These are phyloP conservation scores for Hyperoplus lanceolatus DNA, from an alignment of 2,797 vertebrate genomes.

Conservation along the genomic window DNA sequence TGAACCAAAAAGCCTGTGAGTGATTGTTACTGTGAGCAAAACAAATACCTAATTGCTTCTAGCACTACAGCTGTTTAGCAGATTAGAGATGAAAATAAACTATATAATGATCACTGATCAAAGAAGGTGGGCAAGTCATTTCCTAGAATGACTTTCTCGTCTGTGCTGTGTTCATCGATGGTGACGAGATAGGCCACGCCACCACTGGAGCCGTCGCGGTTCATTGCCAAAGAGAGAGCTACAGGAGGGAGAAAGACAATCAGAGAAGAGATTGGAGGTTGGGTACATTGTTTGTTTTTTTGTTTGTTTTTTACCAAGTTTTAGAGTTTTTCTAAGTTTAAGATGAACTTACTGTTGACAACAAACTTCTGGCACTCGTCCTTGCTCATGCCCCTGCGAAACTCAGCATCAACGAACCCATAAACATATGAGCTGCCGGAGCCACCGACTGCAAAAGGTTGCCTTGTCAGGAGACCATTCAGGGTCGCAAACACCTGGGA, in stretches of 20 bases:
- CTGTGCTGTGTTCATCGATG: conserved; percentile 84
- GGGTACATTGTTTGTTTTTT: no score
- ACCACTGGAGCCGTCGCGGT: conserved; percentile 90
- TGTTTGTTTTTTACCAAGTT: no score
- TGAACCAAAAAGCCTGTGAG: neutral
- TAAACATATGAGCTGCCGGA: conserved; percentile 91
- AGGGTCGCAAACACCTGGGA: conserved; percentile 89
- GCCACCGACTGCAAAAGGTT: conserved; percentile 89
- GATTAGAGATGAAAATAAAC: neutral
- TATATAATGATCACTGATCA: conserved; percentile 78
- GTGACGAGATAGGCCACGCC: conserved; percentile 90
- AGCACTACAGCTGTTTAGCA: neutral
- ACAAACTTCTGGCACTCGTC: conserved; percentile 87
- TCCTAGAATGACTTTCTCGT: conserved; percentile 87
- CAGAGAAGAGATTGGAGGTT: neutral
- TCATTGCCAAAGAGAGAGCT: conserved; percentile 92
- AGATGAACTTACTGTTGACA: conserved; percentile 82
- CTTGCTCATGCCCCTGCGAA: conserved; percentile 83
- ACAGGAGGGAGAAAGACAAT: conserved; percentile 11
- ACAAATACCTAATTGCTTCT: accelerated
- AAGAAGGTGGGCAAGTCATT: conserved; percentile 89
- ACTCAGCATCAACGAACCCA: conserved; percentile 90
- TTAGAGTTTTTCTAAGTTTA: no score
- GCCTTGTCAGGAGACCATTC: conserved; percentile 86
- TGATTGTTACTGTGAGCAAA: accelerated